These are phyloP conservation scores for Vannuccia rotundouncinata DNA, from an alignment of 2,888 invertebrate species.

Conservation along the genomic window DNA sequence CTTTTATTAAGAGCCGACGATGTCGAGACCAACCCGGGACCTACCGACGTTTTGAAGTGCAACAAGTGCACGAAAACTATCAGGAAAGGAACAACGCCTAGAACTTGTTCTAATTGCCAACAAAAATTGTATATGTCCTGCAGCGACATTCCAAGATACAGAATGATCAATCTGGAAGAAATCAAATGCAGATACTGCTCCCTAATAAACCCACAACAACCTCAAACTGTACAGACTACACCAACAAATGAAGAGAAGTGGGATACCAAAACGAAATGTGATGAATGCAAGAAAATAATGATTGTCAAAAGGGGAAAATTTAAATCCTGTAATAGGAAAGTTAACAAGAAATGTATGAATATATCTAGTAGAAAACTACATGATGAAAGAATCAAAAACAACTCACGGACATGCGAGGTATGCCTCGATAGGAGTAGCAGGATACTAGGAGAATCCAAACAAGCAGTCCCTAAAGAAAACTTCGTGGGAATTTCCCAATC, in stretches of 20 bases:
- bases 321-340: neutral
- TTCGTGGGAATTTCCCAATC: neutral
- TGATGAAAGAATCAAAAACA: neutral
- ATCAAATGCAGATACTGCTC: neutral
- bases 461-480: neutral
- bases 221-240: neutral
- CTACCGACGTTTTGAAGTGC: neutral
- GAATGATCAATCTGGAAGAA: neutral
- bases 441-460: neutral
- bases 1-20: neutral
- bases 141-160: neutral
- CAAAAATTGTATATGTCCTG: neutral
- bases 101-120: neutral
- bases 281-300: neutral
- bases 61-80: neutral
- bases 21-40: neutral
- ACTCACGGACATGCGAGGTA: neutral
- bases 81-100: neutral
- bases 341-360: neutral
- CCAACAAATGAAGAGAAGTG: neutral
- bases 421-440: neutral
- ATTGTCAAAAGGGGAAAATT: neutral
- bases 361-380: neutral
- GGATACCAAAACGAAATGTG: neutral
- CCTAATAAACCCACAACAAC: neutral